Conservation (phyloP, 2,113 vertebrate genomes). For the Bubalus kerabau region DNA sequence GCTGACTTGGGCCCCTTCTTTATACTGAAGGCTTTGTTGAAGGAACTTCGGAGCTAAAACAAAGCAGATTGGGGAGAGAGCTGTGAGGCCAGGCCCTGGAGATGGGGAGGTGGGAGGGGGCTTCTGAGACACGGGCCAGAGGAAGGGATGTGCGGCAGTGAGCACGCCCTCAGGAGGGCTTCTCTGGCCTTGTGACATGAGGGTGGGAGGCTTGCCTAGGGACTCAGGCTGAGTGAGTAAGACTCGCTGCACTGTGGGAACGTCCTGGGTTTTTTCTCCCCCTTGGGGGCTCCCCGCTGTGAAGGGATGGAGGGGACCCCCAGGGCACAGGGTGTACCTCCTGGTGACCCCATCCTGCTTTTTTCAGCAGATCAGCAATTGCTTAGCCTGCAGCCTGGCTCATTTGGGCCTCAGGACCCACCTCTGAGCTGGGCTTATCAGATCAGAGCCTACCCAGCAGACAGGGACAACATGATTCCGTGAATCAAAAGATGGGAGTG, state of each 20-base stretch:
- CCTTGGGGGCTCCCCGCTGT: background rate
- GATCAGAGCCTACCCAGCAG: background rate
- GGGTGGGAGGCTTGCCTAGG: background rate
- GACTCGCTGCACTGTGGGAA: background rate
- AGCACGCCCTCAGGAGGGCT: background rate
- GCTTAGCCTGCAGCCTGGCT: background rate
- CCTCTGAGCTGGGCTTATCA: background rate
- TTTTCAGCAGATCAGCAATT: background rate
- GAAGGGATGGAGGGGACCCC: background rate
- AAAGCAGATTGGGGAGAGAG: slow-evolving; percentile 40
- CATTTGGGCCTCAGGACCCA: background rate
- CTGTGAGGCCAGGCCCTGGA: background rate
- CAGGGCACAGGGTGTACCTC: background rate
- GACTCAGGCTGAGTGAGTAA: background rate
- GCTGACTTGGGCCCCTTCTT: slow-evolving; percentile 95
- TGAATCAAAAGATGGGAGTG: background rate
- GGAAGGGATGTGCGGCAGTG: background rate
- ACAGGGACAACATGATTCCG: background rate
- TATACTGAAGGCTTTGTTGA: slow-evolving; percentile 98
- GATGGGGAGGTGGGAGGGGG: background rate
- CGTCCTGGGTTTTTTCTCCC: background rate
- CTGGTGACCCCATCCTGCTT: background rate
- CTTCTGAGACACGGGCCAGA: background rate
- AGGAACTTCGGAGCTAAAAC: slow-evolving; percentile 92
- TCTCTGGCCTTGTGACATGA: background rate